Conservation (phyloP, 2,113 vertebrate genomes). For the Embiotoca jacksoni region DNA sequence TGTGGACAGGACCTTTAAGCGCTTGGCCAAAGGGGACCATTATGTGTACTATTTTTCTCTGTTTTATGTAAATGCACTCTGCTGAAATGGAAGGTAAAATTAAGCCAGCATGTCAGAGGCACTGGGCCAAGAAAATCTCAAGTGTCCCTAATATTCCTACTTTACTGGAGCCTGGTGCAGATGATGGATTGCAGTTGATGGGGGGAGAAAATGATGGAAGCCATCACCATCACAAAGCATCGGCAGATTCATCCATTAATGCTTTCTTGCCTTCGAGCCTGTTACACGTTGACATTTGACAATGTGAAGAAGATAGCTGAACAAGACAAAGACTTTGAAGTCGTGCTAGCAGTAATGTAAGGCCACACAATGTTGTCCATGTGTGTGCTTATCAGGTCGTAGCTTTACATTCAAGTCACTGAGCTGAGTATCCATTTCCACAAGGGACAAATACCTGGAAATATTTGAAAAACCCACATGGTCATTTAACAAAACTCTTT, state of each 20-base stretch:
- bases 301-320: constrained; percentile 28
- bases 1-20: constrained; percentile 77
- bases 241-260: constrained; percentile 61
- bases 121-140: constrained; percentile 72
- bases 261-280: constrained; percentile 47
- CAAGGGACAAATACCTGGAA: background rate
- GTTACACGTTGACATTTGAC: constrained; percentile 49
- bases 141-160: constrained; percentile 61
- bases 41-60: constrained; percentile 64
- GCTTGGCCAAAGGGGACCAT: constrained; percentile 75
- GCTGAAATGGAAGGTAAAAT: constrained; percentile 71
- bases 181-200: constrained; percentile 64
- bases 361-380: background rate
- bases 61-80: constrained; percentile 71
- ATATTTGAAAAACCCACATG: background rate
- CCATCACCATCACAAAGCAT: constrained; percentile 54
- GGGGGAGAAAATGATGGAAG: constrained; percentile 33
- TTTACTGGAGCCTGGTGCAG: constrained; percentile 53
- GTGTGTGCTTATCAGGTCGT: background rate
- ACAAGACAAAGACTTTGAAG: constrained; percentile 3
- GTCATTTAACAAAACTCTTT: background rate
- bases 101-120: constrained; percentile 73
- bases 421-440: constrained; percentile 17
- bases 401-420: background rate
- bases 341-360: background rate